Evolutionary conservation across 2,888 invertebrate species (phyloP).

Genomic region (Apamea anceps): DNA sequence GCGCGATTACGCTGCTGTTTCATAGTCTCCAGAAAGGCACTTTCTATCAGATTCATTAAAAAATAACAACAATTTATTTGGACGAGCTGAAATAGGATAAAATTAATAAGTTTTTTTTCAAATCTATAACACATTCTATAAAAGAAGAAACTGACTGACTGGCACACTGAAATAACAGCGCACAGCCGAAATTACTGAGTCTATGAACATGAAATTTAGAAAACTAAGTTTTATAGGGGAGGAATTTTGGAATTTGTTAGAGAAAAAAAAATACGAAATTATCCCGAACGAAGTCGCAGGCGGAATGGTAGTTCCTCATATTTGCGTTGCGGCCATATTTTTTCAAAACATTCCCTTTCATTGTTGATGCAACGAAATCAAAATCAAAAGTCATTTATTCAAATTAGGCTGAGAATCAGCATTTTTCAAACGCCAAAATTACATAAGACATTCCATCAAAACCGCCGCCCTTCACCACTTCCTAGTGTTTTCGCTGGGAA

Average conservation of each 20-base stretch:
- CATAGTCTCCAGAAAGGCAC: too few species aligned
- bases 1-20: too few species aligned
- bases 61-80: neutral
- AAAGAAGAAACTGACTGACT: neutral
- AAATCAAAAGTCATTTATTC: neutral
- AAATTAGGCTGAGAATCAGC: neutral
- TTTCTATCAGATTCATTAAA: neutral
- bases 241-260: neutral
- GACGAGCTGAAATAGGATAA: neutral
- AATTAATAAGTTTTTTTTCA: too few species aligned
- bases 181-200: neutral
- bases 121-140: too few species aligned
- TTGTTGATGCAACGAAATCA: neutral
- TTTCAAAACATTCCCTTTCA: neutral
- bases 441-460: neutral
- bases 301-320: neutral
- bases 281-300: neutral
- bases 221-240: neutral
- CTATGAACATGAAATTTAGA: neutral
- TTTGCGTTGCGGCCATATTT: too few species aligned
- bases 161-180: neutral
- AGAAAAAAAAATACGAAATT: neutral
- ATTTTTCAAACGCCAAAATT: neutral
- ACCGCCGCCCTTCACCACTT: neutral
- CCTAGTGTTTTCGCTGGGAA: neutral